Evolutionary conservation across 2,797 vertebrate species (phyloP), one percentile per base, ranked within the genome.

Genomic region (Tangara arthus): DNA sequence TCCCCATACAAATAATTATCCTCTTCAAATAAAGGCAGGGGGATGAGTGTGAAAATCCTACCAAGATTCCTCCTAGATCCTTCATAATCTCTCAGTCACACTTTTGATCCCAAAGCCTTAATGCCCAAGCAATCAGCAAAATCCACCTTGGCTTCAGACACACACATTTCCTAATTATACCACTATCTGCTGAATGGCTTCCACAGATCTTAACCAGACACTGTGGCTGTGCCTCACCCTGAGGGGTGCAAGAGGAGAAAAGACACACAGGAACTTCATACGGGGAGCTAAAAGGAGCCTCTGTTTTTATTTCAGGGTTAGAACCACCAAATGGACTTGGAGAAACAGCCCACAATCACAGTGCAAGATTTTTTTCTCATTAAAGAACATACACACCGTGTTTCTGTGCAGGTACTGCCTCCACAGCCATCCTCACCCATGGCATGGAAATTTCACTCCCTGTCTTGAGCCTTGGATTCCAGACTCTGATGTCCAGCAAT

Each of bases 301-400:
- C 37, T 68, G 37, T 5, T 60, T 56, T 85, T 16, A 52, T 37
- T 46, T 70, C 26, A n/a, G 46, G 34, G 32, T 21, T 50, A 49
- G 27, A 75, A 56, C 9, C 34, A 30, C n/a, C 79, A 56, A 59
- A 32, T 7, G n/a, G 42, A 19, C 56, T 34, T 60, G 56, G 37
- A 82, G 55, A 69, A 92, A 44, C 1, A 0, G 3, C 22, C 11
- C 66, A 30, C 23, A 2, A 19, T 28, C 19, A 42, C 2, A 1
- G 8, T 6, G 23, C 1, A 3, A 3, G 11, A 9, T 0, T 0
- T 64, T 66, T 68, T 86, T 23, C 56, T 80, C 52, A 24, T 37
- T 60, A 9, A 41, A 72, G 60, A 55, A 59, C 39, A 55, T 0
- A 24, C 2, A 26, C 8, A 61, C 7, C 2, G 2, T 0, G 8